Base-by-base conservation (phyloP, 1,140 invertebrate species). In the Cotesia typhae region DNA sequence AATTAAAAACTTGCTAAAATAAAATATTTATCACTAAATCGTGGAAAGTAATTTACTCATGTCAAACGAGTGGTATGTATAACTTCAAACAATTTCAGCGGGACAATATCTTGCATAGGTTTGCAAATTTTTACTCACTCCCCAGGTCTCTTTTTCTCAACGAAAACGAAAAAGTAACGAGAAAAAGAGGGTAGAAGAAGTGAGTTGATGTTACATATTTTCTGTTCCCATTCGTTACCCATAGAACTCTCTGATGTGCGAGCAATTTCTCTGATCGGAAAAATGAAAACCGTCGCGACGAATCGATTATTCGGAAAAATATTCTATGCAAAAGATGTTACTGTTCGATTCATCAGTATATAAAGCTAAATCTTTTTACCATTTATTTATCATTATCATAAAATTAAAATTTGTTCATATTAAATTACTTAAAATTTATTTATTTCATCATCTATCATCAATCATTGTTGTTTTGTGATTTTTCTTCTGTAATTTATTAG, bases 61-160 rank as follows among this genome's bases (percentile, higher is more conserved):
- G 4, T 20, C 65, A 67, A 20, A 67, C 9, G 17, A 51, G 28
- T 35, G 17, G 28, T 28, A 28, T 28, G 28, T 28, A 28, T 37
- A 72, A 72, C 65, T 63, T 67, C 65, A 68, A 41, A 63, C 71
- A 72, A 72, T 72, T 67, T 67, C 66, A 36, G 65, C 63, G 52
- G 53, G 59, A 72, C 71, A 63, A 72, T 67, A 68, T 72, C 65
- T 68, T 67, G 65, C 71, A 72, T 61, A 67, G 57, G 71, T 67
- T 72, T 67, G 55, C 65, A 67, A 72, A 47, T 72, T 67, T 72
- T 38, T 61, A 53, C 12, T 51, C 47, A n/a, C 12, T 51, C 14
- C 20, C 2, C 28, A 65, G 28, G 28, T 28, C 28, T 10, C 51
- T 71, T 71, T 61, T 47, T 55, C 28, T 28, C 1, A 28, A 28